Conservation (phyloP, 2,888 invertebrate species). For the Antheraea yamamai region DNA sequence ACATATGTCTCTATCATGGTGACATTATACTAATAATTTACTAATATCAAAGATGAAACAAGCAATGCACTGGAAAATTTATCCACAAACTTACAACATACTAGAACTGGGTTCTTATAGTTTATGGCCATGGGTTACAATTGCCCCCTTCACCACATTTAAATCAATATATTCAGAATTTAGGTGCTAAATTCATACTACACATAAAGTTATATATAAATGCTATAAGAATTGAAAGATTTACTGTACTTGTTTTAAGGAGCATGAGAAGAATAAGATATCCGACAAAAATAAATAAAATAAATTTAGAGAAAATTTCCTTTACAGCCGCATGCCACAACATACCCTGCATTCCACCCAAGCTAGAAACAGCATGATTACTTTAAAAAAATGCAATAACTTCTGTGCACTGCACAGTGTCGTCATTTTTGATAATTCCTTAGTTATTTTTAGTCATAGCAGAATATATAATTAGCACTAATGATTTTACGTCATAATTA, state of each 20-base stretch:
- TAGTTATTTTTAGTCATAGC: not conserved
- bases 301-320: conserved; percentile 19
- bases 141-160: conserved; percentile 7
- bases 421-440: not conserved
- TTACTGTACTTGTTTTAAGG: not conserved
- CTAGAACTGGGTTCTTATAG: conserved; percentile 17
- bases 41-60: conserved; percentile 56
- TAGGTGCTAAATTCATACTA: conserved; percentile 5
- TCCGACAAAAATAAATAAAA: not conserved
- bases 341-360: conserved; percentile 14
- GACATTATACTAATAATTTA: conserved; percentile 43
- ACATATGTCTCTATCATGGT: conserved; percentile 46
- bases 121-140: conserved; percentile 11
- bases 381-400: not conserved
- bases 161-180: not conserved
- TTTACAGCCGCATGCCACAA: conserved; percentile 38
- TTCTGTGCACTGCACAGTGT: not conserved
- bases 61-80: conserved; percentile 60
- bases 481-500: not conserved
- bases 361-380: conserved; percentile 8
- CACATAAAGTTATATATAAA: not conserved
- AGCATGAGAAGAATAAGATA: too few species aligned
- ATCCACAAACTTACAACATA: conserved; percentile 41
- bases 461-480: not conserved
- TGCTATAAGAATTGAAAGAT: not conserved